A percentile compares a stretch with the other conserved stretches of the same genome.
Conservation (phyloP, 2,888 invertebrate genomes). For the Elegia similella region DNA sequence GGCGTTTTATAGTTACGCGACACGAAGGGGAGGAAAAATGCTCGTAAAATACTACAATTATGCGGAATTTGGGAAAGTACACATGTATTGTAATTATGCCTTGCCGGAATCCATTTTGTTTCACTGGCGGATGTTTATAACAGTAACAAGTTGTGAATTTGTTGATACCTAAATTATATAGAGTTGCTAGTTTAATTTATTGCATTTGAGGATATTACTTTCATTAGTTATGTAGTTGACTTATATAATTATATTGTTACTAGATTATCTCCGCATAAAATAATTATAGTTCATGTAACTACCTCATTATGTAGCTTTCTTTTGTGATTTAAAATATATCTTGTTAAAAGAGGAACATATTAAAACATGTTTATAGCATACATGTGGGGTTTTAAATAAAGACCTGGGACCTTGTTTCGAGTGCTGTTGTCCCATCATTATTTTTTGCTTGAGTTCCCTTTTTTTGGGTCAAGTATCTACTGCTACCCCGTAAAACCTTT, state of each 20-base stretch:
- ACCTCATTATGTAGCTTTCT: no score
- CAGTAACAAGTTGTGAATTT: background rate
- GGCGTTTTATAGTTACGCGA: constrained; percentile 26
- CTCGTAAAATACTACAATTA: constrained; percentile 12
- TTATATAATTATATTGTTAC: no score
- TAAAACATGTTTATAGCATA: no score
- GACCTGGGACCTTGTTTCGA: background rate
- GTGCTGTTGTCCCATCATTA: constrained; percentile 10
- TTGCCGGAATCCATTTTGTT: constrained; percentile 6
- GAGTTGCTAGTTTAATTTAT: background rate
- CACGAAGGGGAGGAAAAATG: constrained; percentile 28
- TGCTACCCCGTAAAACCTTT: no score
- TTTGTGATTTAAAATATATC: no score
- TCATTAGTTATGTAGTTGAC: no score
- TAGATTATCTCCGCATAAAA: no score
- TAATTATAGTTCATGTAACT: no score
- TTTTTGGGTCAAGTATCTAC: constrained; percentile 4
- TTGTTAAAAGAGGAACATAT: no score
- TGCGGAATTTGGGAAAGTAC: constrained; percentile 3
- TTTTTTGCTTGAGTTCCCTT: constrained; percentile 1
- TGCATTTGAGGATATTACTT: no score
- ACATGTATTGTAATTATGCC: constrained; percentile 2
- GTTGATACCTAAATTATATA: background rate
- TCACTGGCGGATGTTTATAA: constrained; percentile 7
- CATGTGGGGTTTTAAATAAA: no score